Evolutionary conservation across 2,113 vertebrate species (phyloP), one percentile per base, ranked within the genome.

Genomic region (Strix aluco): DNA sequence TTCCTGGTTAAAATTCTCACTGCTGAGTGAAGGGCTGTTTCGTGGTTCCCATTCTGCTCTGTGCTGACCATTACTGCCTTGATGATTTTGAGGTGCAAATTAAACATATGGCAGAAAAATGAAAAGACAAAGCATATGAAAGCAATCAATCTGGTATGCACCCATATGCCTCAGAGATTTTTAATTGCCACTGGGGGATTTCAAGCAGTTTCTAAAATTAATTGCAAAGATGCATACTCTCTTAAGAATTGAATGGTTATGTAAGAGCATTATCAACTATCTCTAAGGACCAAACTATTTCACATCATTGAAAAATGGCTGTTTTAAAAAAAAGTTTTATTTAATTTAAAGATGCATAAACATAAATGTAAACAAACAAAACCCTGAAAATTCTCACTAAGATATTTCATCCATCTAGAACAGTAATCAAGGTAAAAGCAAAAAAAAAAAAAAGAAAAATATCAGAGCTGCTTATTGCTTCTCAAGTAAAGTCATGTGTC

Each of bases 261-360:
- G 6, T 65, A 73, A 88, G 8, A 75, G 4, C 11, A 25, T 29
- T 36, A n/a, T 51, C 5, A 81, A 21, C 46, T 52, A 4, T 6
- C 10, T 58, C 11, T 9, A 83, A 61, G 21, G 21, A 65, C 2
- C 34, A 81, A 95, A 74, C 1, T 26, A 59, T 49, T 84, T 36
- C 27, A 0, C 11, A 44, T 30, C 0, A 36, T 13, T 40, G 29
- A 77, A 83, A 92, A 52, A 34, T 5, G 3, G 0, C 3, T 65
- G 5, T 54, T 87, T 34, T 30, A 15, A 46, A 36, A 58, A 78
- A 81, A 47, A 49, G 0, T 29, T 25, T 10, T 63, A 4, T 71
- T 63, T 80, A 30, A 42, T 22, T 36, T 82, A 79, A 77, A 83
- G 8, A 22, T 61, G 2, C 2, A 9, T 38, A 67, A 85, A 58